phyloP scores from a whole-genome alignment of 2,888 invertebrate species.

The Polydrusus cervinus region DNA sequence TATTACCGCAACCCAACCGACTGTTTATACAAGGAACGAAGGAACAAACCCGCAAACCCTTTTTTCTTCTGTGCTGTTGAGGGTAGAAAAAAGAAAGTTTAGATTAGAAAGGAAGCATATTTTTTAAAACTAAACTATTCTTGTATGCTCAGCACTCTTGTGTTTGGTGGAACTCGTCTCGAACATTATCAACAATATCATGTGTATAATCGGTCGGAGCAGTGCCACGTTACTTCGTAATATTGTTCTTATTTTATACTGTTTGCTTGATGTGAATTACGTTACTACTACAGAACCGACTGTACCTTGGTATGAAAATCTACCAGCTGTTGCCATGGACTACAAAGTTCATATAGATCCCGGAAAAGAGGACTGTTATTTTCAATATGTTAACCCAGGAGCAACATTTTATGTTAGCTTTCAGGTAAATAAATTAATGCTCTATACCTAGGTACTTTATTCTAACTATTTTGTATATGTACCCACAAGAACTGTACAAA shows the following conservation, averaged over 20 bases:
- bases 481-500: too few species aligned
- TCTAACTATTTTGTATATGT: too few species aligned
- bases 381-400: constrained; percentile 92
- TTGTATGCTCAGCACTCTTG: too few species aligned
- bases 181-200: neutral
- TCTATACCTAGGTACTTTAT: too few species aligned
- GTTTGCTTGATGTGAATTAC: constrained; percentile 36
- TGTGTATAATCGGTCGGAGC: neutral
- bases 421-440: constrained; percentile 88
- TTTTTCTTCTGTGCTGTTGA: too few species aligned
- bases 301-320: constrained; percentile 87
- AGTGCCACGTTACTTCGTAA: constrained; percentile 48
- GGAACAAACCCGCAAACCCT: too few species aligned
- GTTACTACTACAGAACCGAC: constrained; percentile 63
- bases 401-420: constrained; percentile 96
- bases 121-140: too few species aligned
- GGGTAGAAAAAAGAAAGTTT: too few species aligned
- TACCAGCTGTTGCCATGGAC: constrained; percentile 95
- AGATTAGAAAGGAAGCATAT: too few species aligned
- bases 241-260: constrained; percentile 37
- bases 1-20: too few species aligned
- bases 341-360: constrained; percentile 96
- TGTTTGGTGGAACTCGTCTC: too few species aligned
- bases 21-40: too few species aligned
- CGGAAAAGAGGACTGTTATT: constrained; percentile 97